Conservation (phyloP, 2,113 vertebrate species). For the Sisor rabdophorus region DNA sequence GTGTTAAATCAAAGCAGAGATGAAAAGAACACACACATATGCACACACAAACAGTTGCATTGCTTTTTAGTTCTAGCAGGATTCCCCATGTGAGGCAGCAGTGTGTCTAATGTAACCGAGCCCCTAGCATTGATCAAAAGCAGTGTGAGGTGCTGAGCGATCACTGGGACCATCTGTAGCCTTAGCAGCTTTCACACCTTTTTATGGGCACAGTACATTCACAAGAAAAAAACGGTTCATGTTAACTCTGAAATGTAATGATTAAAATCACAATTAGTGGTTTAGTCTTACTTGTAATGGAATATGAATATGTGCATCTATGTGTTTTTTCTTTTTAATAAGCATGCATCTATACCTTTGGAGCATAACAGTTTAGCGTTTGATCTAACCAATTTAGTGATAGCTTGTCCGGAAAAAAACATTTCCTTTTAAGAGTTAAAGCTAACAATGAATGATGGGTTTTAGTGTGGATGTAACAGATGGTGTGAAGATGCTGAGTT, state of each 20-base stretch:
- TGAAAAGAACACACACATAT: background rate
- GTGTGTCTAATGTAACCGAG: slow-evolving; percentile 46
- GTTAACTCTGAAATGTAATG: slow-evolving; percentile 3
- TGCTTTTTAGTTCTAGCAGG: slow-evolving; percentile 35
- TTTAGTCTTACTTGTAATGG: background rate
- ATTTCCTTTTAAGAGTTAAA: background rate
- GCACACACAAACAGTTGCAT: slow-evolving; percentile 38
- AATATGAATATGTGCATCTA: background rate
- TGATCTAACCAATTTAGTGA: slow-evolving; percentile 6
- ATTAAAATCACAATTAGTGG: background rate
- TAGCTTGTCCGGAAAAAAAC: background rate
- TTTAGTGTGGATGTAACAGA: slow-evolving; percentile 18
- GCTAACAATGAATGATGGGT: slow-evolving; percentile 13
- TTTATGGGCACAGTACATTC: slow-evolving; percentile 36
- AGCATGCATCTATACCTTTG: background rate
- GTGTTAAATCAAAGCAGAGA: background rate
- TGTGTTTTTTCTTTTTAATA: background rate
- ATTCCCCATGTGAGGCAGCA: slow-evolving; percentile 46
- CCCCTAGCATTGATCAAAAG: slow-evolving; percentile 40
- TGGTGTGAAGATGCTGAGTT: slow-evolving; percentile 22
- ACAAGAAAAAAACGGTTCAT: slow-evolving; percentile 15
- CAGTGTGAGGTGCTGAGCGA: slow-evolving; percentile 45
- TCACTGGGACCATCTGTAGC: slow-evolving; percentile 51
- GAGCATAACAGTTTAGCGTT: background rate
- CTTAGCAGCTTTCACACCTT: slow-evolving; percentile 36